Conservation (phyloP, 2,797 vertebrate genomes). For the Distichodus sexfasciatus region DNA sequence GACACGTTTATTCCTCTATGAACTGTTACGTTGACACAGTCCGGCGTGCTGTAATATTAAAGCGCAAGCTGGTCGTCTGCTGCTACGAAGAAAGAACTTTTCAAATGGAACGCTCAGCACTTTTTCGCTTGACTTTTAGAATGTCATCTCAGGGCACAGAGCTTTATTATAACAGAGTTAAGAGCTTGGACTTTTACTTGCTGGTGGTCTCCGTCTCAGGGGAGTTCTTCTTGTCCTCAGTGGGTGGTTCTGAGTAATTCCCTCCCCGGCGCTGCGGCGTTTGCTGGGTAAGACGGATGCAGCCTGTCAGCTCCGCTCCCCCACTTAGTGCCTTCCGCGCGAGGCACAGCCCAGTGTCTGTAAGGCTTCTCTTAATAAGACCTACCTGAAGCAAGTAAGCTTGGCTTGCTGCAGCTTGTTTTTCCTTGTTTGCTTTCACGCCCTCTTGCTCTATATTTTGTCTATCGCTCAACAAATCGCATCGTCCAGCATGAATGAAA, state of each 20-base stretch:
- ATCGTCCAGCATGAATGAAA: no score
- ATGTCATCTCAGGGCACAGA: not conserved
- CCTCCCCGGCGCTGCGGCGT: not conserved
- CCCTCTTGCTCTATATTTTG: not conserved
- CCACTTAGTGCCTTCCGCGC: slow-evolving; percentile 30
- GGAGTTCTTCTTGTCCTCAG: slow-evolving; percentile 6
- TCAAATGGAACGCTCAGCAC: slow-evolving; percentile 1
- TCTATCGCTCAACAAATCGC: not conserved
- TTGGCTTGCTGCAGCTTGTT: slow-evolving; percentile 14
- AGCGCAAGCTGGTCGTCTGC: not conserved
- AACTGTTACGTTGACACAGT: not conserved
- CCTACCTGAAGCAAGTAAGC: slow-evolving; percentile 26
- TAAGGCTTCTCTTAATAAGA: slow-evolving; percentile 37
- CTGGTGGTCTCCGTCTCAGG: slow-evolving; percentile 3
- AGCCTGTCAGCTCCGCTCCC: slow-evolving; percentile 25
- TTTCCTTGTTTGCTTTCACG: slow-evolving; percentile 31
- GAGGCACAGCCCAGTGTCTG: not conserved
- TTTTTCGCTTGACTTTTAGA: no score
- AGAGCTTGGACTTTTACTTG: not conserved
- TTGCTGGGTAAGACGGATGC: slow-evolving; percentile 16
- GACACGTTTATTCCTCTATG: not conserved
- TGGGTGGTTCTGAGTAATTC: slow-evolving; percentile 5
- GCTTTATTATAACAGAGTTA: no score
- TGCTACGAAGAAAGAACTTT: not conserved
- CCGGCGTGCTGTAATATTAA: not conserved